Percentiles rank a stretch among this genome's conserved stretches.
phyloP scores from a whole-genome alignment of 2,888 invertebrate genomes.

The Melangyna quadrimaculata region DNA sequence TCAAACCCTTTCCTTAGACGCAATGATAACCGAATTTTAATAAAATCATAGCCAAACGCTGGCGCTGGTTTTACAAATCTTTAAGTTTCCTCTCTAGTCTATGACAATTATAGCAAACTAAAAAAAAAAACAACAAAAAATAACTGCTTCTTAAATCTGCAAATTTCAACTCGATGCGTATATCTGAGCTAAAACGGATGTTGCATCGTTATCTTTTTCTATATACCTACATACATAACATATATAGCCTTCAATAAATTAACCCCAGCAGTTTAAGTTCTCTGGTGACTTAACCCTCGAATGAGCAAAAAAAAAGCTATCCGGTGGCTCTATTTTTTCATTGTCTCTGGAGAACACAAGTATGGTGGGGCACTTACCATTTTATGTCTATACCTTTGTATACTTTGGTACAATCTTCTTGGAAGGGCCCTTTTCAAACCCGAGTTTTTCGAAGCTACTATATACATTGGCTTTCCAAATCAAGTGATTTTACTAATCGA shows the following conservation, averaged over 20 bases:
- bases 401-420: conserved; percentile 16
- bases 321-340: conserved; percentile 29
- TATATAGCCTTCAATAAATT: conserved; percentile 45
- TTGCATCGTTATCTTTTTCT: neutral
- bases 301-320: conserved; percentile 51
- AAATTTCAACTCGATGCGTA: neutral
- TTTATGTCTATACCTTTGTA: neutral
- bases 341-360: conserved; percentile 9
- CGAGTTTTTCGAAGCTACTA: conserved; percentile 40
- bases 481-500: conserved; percentile 68
- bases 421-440: conserved; percentile 32
- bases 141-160: neutral
- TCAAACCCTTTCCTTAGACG: too few species aligned
- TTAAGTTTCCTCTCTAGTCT: neutral
- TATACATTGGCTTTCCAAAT: conserved; percentile 51
- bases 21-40: too few species aligned
- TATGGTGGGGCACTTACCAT: conserved; percentile 44
- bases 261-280: conserved; percentile 36
- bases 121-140: conserved; percentile 1
- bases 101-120: neutral
- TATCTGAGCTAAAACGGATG: neutral
- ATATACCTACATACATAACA: neutral
- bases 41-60: too few species aligned
- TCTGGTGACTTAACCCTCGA: conserved; percentile 52
- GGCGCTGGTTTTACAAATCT: neutral